A percentile compares a stretch with the other conserved stretches of the same genome.
phyloP scores from a whole-genome alignment of 2,797 vertebrate species.

The Sciurus carolinensis region DNA sequence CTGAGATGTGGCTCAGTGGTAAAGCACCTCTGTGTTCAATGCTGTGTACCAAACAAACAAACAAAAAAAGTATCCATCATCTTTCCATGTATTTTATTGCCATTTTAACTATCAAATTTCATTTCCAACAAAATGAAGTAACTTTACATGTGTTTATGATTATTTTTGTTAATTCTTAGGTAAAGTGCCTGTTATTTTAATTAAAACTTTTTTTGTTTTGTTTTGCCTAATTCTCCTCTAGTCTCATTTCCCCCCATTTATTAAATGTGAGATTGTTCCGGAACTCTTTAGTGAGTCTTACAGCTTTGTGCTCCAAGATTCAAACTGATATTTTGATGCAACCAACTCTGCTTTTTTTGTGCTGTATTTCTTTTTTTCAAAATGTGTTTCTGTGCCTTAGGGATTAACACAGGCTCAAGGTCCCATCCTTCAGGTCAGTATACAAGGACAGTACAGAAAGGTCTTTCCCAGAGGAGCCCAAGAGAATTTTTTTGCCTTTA shows the following conservation, averaged over 20 bases:
- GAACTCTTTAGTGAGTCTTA: not conserved
- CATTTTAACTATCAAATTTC: slow-evolving; percentile 22
- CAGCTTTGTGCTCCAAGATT: not conserved
- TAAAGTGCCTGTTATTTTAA: not conserved
- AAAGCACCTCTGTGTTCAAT: too few relatives aligned
- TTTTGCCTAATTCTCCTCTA: not conserved
- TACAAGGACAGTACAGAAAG: not conserved
- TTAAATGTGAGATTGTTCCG: not conserved
- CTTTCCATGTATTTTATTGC: not conserved
- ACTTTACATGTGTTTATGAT: not conserved
- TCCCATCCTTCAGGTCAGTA: not conserved
- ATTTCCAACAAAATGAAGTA: not conserved
- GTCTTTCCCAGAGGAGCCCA: not conserved
- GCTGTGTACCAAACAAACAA: too few relatives aligned
- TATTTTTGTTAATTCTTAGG: slow-evolving; percentile 27
- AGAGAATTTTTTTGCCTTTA: slow-evolving; percentile 55
- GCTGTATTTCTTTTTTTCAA: not conserved
- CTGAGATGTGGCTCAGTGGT: too few relatives aligned
- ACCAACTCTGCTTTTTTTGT: not conserved
- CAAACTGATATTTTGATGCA: not conserved
- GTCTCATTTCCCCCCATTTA: not conserved
- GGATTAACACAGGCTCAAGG: not conserved
- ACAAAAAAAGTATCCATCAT: too few relatives aligned
- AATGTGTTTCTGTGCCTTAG: not conserved
- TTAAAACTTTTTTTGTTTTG: not conserved